Conservation (phyloP, 2,113 vertebrate species). For the Seriola aureovittata region DNA sequence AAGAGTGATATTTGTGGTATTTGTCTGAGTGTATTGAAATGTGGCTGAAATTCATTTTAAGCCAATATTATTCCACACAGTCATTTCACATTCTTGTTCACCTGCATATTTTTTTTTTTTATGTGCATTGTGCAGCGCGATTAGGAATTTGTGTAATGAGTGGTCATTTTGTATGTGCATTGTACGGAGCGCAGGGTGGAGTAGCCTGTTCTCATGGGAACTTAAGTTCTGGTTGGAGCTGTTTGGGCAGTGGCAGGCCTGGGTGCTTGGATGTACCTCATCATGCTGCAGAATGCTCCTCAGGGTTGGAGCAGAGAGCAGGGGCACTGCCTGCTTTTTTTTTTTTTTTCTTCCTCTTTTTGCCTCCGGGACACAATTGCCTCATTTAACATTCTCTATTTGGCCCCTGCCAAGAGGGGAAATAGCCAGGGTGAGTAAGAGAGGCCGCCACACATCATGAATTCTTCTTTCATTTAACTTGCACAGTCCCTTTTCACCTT, state of each 20-base stretch:
- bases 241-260: conserved; percentile 53
- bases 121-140: neutral
- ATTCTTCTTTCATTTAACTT: conserved; percentile 87
- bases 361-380: conserved; percentile 86
- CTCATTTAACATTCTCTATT: conserved; percentile 88
- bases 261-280: conserved; percentile 73
- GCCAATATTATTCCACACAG: neutral
- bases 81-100: neutral
- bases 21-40: neutral
- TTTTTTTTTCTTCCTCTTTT: conserved; percentile 66
- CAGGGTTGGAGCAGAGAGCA: conserved; percentile 77
- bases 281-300: conserved; percentile 78
- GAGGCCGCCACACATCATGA: conserved; percentile 82
- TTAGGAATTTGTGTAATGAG: conserved; percentile 37
- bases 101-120: neutral
- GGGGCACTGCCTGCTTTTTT: conserved; percentile 63
- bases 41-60: neutral
- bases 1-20: neutral
- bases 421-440: conserved; percentile 82
- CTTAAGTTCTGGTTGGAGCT: conserved; percentile 52
- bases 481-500: conserved; percentile 82
- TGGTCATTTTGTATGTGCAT: neutral
- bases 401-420: conserved; percentile 85
- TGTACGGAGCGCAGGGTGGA: conserved; percentile 8
- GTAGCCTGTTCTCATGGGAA: conserved; percentile 42